Evolutionary conservation across 1,140 invertebrate species (phyloP), one percentile per base, ranked within the genome.

Genomic region (Diorhabda carinulata): DNA sequence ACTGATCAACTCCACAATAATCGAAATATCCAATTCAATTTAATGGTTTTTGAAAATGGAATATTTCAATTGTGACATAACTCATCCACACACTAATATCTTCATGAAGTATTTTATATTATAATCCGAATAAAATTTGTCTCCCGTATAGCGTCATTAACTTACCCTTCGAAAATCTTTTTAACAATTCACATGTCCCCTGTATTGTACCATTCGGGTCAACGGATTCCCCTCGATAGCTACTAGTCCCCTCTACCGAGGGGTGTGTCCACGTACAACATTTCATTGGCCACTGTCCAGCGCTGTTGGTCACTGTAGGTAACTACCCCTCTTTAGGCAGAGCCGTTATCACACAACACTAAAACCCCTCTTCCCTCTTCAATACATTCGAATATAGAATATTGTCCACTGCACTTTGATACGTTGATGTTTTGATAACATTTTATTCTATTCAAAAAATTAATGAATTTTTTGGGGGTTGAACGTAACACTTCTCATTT

Each of bases 241-340:
- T 40, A 47, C 43, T 61, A 67, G 62, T 66, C 67, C 68, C 70
- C 68, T 25, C 66, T n/a, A 10, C 9, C 47, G 40, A 72, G 65
- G 68, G 72, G 72, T 64, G 72, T 62, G 69, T 70, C 70, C 61
- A 57, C 42, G 42, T 8, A 43, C 43, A n/a, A 52, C 57, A 67
- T 45, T 69, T 66, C 59, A 75, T 75, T 75, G 74, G 74, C 70
- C 66, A 70, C 66, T 69, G 70, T 64, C 67, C 74, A 75, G 66
- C 70, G 6, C n/a, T 52, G 47, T 52, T n/a, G 72, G 72, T 70
- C 74, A 74, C 61, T 73, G 45, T 41, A 41, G 43, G 43, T 57
- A 52, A 52, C 6, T 8, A 52, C 47, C 47, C 60, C 60, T 68
- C 61, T 61, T 62, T 52, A n/a, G 2, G 25, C 43, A 56, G 4